Evolutionary conservation across 2,888 invertebrate species (phyloP).

Genomic region (Hydrotaea diabolus): DNA sequence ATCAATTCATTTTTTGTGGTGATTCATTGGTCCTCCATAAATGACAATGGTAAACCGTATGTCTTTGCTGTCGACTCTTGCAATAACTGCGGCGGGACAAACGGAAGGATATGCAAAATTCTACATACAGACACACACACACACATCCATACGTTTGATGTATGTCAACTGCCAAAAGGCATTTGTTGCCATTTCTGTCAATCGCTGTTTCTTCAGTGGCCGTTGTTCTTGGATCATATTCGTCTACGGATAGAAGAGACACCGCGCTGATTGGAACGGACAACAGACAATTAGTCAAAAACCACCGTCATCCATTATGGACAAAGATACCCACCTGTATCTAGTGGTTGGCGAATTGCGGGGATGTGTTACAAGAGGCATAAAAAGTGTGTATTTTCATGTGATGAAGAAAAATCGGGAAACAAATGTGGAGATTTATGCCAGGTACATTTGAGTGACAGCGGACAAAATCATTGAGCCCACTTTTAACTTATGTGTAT

Average conservation of each 20-base stretch:
- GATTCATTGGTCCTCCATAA: not conserved
- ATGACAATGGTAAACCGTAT: constrained; percentile 3
- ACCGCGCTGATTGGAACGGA: constrained; percentile 27
- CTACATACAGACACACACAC: too few species aligned
- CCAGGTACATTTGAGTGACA: too few species aligned
- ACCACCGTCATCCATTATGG: constrained; percentile 36
- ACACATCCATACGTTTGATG: too few species aligned
- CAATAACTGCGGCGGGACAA: not conserved
- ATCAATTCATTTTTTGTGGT: constrained; percentile 7
- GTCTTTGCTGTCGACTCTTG: not conserved
- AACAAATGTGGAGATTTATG: too few species aligned
- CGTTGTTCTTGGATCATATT: not conserved
- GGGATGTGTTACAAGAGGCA: not conserved
- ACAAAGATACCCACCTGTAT: not conserved
- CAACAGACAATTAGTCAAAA: constrained; percentile 51
- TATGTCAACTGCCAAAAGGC: not conserved
- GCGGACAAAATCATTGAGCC: too few species aligned
- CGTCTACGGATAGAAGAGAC: constrained; percentile 9
- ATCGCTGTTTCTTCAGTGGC: not conserved
- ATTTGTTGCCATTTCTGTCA: not conserved
- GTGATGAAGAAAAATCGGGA: not conserved
- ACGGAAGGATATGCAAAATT: not conserved
- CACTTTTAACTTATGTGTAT: too few species aligned
- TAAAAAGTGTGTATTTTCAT: not conserved
- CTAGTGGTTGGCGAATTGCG: not conserved